Base-by-base conservation (phyloP, 1,140 invertebrate species). In the Lasioglossum albipes region DNA sequence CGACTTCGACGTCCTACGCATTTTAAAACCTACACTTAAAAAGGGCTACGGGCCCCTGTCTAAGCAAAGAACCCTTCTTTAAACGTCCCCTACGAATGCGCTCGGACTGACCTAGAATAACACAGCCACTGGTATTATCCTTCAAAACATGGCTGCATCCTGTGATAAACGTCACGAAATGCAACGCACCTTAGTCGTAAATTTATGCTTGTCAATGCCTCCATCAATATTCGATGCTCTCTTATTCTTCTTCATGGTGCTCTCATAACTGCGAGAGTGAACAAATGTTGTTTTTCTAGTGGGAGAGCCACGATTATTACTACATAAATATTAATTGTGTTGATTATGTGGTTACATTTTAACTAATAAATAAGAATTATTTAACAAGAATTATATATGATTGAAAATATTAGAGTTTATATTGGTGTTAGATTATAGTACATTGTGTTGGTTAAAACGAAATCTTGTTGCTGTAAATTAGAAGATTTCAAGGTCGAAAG, bases 171-270 rank as follows among this genome's bases (percentile, higher is more conserved):
- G 57, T 42, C 66, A 45, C 41, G 59, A 54, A 59, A 31, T 54
- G 65, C 62, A 69, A 54, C 82, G 45, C 62, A 59, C 67, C 68
- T 18, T 52, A 69, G 59, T 74, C 54, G 20, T 45, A 82, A 84
- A 84, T 84, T 49, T 27, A 41, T 68, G 52, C 79, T 82, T 84
- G 69, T 78, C 82, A 78, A 72, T 82, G 52, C 69, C n/a, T 71
- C 77, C 27, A 74, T 79, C 68, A 64, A 65, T 45, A 22, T 18
- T 52, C 7, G 7, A 69, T 3, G 42, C 9, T 22, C 18, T 52
- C 31, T 22, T 45, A 27, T 22, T 68, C 10, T 54, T n/a, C n/a
- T 3, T 12, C 3, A 18, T 54, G 3, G 52, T 54, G 16, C 3
- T 18, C 52, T 54, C 20, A 13, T 27, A 27, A 27, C 27, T 27